These are phyloP conservation scores for Chouioia cunea DNA, from an alignment of 2,888 invertebrate species.

Conservation along the genomic window DNA sequence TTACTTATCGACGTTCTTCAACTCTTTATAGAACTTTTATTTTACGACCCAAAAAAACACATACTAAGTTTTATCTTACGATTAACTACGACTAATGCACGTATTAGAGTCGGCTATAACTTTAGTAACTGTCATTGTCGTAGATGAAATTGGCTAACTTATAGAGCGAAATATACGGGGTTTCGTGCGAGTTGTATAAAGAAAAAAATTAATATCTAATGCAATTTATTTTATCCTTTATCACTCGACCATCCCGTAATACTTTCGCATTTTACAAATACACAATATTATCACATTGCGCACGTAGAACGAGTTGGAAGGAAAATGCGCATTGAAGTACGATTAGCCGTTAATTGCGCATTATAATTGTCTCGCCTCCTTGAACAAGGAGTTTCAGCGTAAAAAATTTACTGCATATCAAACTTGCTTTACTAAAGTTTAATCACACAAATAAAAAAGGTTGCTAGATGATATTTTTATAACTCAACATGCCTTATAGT, in stretches of 20 bases:
- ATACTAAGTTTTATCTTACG: too few species aligned
- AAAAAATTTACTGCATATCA: conserved; percentile 11
- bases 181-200: conserved; percentile 38
- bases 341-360: conserved; percentile 43
- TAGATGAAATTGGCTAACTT: conserved; percentile 42
- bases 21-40: not conserved
- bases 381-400: not conserved
- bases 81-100: too few species aligned
- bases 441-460: conserved; percentile 36
- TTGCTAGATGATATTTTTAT: not conserved
- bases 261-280: conserved; percentile 42
- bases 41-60: too few species aligned
- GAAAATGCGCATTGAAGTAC: conserved; percentile 47
- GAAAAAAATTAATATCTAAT: conserved; percentile 20
- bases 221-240: conserved; percentile 17
- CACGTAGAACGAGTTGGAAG: conserved; percentile 38
- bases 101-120: too few species aligned
- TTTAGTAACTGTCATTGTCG: conserved; percentile 15
- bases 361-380: conserved; percentile 17
- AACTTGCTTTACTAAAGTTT: conserved; percentile 17
- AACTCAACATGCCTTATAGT: too few species aligned
- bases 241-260: conserved; percentile 29
- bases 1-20: not conserved
- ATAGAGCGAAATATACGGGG: conserved; percentile 27
- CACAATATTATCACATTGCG: conserved; percentile 50